phyloP scores from a whole-genome alignment of 1,140 invertebrate genomes.

The Bombyx mori region ASM3026992v2 NC_085118.1:8199501-8200000 shows the following conservation, averaged over 20 bases:
- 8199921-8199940: too few species aligned
- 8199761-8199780: conserved; percentile 93
- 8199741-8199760: conserved; percentile 83
- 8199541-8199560: conserved; percentile 40
- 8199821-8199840: too few species aligned
- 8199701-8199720: conserved; percentile 86
- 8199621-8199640: conserved; percentile 90
- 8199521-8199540: conserved; percentile 61
- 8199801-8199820: neutral
- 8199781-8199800: conserved; percentile 84
- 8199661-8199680: conserved; percentile 2
- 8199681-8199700: conserved; percentile 82
- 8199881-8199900: too few species aligned
- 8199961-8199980: too few species aligned
- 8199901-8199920: too few species aligned
- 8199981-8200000: too few species aligned
- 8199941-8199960: too few species aligned
- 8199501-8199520: neutral
- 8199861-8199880: too few species aligned
- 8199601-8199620: conserved; percentile 86
- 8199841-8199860: too few species aligned
- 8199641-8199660: conserved; percentile 93
- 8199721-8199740: conserved; percentile 88
- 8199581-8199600: conserved; percentile 92
- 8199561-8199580: conserved; percentile 85